Evolutionary conservation across 2,797 vertebrate species (phyloP), one percentile per base, ranked within the genome.

Genomic region (Poeciliopsis gracilis): DNA sequence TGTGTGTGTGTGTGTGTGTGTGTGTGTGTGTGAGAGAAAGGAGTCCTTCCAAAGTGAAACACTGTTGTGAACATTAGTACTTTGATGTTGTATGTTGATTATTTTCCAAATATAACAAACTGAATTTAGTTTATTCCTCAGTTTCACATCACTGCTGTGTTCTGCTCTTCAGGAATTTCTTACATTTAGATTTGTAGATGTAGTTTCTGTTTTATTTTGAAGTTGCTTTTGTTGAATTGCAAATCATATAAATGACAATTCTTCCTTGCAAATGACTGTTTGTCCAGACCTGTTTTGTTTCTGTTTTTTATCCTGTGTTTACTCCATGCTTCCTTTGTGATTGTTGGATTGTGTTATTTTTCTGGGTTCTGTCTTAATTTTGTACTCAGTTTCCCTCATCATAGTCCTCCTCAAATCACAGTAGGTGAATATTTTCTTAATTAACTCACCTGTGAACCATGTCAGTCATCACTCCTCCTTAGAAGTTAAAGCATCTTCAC

Each of bases 31-130:
- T 45, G 43, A 13, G 46, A 57, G 15, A 57, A 57, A 57, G 10
- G n/a, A 57, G 55, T 57, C n/a, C 10, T 28, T 57, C 11, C n/a
- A 84, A 75, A 78, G 76, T 43, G 61, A 46, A 76, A 80, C 84
- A 36, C 16, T 10, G 30, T 36, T 13, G 18, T 20, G 6, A 63
- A 1, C 5, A 5, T 33, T 59, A 5, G n/a, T 15, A 30, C 2
- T 59, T 33, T 33, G 5, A 33, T 33, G 33, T 33, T 30, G 30
- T 61, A 25, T 61, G 28, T 33, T 18, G 13, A 33, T 61, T 33
- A 61, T 33, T 61, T 61, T 61, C 13, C 15, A 8, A 30, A 33
- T 7, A 61, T 33, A 30, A 15, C n/a, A 5, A 1, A 28, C 15
- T 61, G 4, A 61, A 33, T 33, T 61, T 8, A 61, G 28, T 18